Evolutionary conservation across 2,797 vertebrate species (phyloP), one percentile per base, ranked within the genome.

Genomic region (Phoebastria nigripes): DNA sequence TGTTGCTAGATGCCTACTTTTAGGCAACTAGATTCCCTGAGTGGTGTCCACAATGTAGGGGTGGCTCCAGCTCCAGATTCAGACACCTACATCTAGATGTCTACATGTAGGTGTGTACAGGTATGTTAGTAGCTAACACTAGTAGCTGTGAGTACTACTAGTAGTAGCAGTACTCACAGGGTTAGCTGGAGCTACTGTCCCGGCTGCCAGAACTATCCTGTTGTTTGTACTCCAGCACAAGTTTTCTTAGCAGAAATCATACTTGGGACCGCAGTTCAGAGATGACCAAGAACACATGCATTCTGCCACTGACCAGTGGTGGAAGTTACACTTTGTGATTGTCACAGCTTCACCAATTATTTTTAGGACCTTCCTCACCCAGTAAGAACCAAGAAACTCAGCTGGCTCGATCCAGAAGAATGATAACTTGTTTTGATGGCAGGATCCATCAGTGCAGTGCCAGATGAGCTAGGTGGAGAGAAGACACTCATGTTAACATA

Each of bases 241-340:
- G 12, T 15, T 46, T 81, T 61, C 33, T 58, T n/a, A 47, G 54
- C 35, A 86, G 15, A 65, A 83, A 22, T 31, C 22, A 8, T 28
- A 26, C 18, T 33, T 35, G 8, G 2, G 26, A 35, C 71, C 72
- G 25, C 11, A 84, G 29, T 41, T 83, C 42, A 46, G 37, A 70
- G 46, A 44, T 22, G n/a, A n/a, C 11, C 26, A 59, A 89, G 46
- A 83, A 21, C 7, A 49, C 22, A 14, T 14, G 2, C 6, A 33
- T 67, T 94, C 81, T 78, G 8, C 8, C 11, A 6, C 28, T n/a
- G n/a, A 62, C 3, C 29, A 58, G 21, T 0, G 0, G 16, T 17
- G 0, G 0, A 82, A 79, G 31, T 42, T 51, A 11, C 2, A 29
- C 9, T 15, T 63, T 58, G 42, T 52, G 35, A 41, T 55, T 44